phyloP scores from a whole-genome alignment of 1,140 invertebrate species.

The Cyrtorhinus lividipennis region DNA sequence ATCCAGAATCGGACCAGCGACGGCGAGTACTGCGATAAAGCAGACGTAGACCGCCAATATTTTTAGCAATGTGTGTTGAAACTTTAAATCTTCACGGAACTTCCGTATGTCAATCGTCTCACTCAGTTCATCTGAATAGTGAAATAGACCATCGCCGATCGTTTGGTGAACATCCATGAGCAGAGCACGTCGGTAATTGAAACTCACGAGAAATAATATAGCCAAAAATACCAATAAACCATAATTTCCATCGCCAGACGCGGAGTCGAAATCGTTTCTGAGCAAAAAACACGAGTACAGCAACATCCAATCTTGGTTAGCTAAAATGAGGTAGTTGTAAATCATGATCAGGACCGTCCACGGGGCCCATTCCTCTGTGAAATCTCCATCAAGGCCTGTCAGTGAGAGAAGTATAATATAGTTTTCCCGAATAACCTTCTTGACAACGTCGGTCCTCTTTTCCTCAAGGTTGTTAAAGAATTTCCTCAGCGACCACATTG shows the following conservation, averaged over 20 bases:
- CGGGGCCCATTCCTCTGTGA: not conserved
- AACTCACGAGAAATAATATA: not conserved
- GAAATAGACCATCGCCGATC: not conserved
- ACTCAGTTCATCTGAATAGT: not conserved
- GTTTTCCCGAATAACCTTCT: not conserved
- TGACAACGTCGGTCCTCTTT: not conserved
- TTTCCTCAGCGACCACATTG: too few species aligned
- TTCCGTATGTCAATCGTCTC: not conserved
- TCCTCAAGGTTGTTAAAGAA: not conserved
- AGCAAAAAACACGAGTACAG: not conserved
- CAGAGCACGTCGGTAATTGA: not conserved
- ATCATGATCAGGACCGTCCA: not conserved
- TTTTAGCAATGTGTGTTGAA: not conserved
- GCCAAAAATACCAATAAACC: not conserved
- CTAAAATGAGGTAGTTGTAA: not conserved
- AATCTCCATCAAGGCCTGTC: not conserved
- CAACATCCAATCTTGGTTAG: not conserved
- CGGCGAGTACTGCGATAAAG: not conserved
- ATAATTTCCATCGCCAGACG: not conserved
- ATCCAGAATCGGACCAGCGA: not conserved
- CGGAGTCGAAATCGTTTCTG: not conserved
- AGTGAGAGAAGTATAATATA: not conserved
- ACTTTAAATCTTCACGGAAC: not conserved
- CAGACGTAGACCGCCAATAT: not conserved
- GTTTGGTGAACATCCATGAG: not conserved